Conservation (phyloP, 2,888 invertebrate genomes). For the Drosophila pseudotalamancana region DNA sequence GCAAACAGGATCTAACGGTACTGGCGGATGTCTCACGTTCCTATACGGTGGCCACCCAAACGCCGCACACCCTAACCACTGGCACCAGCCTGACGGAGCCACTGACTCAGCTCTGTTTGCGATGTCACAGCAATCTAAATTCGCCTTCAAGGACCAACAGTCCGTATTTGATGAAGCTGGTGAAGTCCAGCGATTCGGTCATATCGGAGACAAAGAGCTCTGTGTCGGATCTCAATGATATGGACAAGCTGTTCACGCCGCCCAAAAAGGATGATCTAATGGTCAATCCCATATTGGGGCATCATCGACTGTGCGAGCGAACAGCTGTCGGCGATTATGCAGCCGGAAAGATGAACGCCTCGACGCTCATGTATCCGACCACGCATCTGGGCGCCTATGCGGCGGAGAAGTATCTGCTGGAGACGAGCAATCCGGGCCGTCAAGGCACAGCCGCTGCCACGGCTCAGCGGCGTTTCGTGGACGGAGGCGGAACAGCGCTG, state of each 20-base stretch:
- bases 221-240: conserved; percentile 83
- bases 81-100: conserved; percentile 66
- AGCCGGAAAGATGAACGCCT: conserved; percentile 47
- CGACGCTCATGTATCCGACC: conserved; percentile 73
- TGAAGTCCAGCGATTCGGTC: conserved; percentile 84
- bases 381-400: conserved; percentile 75
- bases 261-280: conserved; percentile 84
- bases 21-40: conserved; percentile 86
- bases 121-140: conserved; percentile 87
- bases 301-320: conserved; percentile 87
- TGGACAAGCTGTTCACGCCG: conserved; percentile 83
- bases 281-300: conserved; percentile 85
- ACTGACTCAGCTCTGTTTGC: conserved; percentile 85
- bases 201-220: conserved; percentile 84
- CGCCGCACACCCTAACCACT: conserved; percentile 84
- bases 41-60: conserved; percentile 88
- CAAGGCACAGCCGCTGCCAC: conserved; percentile 38
- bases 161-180: conserved; percentile 84
- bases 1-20: conserved; percentile 85
- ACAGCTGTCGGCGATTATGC: conserved; percentile 41
- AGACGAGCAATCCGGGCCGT: conserved; percentile 68
- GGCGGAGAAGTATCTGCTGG: conserved; percentile 73
- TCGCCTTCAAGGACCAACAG: conserved; percentile 84
- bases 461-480: conserved; percentile 74
- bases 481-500: conserved; percentile 81